Conservation (phyloP, 2,113 vertebrate genomes). For the Glaucomys volans region DNA sequence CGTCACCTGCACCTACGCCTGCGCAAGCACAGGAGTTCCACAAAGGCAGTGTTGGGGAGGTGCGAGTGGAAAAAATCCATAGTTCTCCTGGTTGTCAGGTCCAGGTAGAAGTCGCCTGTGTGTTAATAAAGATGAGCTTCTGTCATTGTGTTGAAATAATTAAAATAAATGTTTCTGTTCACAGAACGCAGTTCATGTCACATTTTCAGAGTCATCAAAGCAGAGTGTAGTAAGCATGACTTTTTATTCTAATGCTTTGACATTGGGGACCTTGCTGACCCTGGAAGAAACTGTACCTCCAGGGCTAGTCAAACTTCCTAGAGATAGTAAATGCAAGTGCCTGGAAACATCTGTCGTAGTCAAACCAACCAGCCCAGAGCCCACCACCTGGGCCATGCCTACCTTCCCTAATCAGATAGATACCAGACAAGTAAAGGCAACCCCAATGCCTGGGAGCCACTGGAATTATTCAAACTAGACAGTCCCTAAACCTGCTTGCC, state of each 20-base stretch:
- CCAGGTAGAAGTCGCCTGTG: not conserved
- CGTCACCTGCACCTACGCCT: not conserved
- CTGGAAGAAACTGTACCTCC: not conserved
- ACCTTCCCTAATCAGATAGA: not conserved
- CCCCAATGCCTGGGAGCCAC: not conserved
- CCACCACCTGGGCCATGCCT: not conserved
- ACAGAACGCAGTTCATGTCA: not conserved
- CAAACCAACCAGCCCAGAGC: not conserved
- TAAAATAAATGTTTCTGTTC: not conserved
- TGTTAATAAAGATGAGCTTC: not conserved
- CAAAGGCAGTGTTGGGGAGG: not conserved
- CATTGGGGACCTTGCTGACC: not conserved
- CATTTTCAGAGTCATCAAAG: constrained; percentile 8
- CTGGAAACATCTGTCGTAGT: not conserved
- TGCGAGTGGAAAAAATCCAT: not conserved
- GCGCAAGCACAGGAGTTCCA: not conserved
- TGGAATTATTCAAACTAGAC: not conserved
- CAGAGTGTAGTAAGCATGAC: not conserved
- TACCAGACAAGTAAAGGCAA: not conserved
- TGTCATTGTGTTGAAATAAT: not conserved
- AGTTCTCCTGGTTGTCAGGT: not conserved
- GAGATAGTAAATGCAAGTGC: not conserved
- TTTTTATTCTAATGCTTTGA: not conserved
- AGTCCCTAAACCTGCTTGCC: not conserved
- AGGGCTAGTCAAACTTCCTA: not conserved